Evolutionary conservation across 37 sponge, comb jelly and placozoan species (phyloP).

Genomic region (Crambe crambe): DNA sequence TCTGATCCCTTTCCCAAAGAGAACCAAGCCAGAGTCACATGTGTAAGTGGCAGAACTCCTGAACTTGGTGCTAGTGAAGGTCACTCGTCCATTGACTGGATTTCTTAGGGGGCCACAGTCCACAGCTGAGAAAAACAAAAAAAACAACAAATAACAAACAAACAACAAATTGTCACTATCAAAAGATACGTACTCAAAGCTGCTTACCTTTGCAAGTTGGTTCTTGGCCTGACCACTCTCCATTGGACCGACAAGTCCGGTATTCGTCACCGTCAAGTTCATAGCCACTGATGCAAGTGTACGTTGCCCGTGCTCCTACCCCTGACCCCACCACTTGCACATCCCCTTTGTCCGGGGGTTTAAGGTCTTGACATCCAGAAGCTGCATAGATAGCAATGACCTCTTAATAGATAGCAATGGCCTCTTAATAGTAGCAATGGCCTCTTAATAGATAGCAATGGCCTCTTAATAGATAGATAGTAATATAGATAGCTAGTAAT

Average conservation of each 20-base stretch:
- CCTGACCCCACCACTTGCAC: constrained; percentile 14
- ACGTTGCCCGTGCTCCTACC: not conserved
- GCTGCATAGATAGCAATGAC: too few relatives aligned
- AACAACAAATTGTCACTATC: not conserved
- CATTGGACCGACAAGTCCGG: constrained; percentile 6
- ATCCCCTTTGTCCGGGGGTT: too few relatives aligned
- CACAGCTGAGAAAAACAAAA: constrained; percentile 15
- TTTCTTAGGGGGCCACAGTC: constrained; percentile 45
- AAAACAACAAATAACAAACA: too few relatives aligned
- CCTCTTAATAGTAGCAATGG: too few relatives aligned
- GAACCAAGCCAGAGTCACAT: constrained; percentile 22
- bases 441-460: too few relatives aligned
- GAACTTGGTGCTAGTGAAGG: not conserved
- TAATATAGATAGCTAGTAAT: too few relatives aligned
- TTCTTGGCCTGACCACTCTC: constrained; percentile 39
- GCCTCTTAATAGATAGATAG: too few relatives aligned
- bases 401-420: too few relatives aligned
- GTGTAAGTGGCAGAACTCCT: constrained; percentile 31
- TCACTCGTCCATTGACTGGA: constrained; percentile 23
- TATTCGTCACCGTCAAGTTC: constrained; percentile 1
- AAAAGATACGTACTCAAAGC: not conserved
- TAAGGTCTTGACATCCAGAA: too few relatives aligned
- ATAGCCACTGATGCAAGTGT: not conserved
- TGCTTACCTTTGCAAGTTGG: constrained; percentile 49
- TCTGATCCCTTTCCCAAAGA: constrained; percentile 20